Percentiles rank a stretch among this genome's conserved stretches.
Evolutionary conservation across 2,797 vertebrate species (phyloP).

Genomic region (Parauchenoglanis punctatus): DNA sequence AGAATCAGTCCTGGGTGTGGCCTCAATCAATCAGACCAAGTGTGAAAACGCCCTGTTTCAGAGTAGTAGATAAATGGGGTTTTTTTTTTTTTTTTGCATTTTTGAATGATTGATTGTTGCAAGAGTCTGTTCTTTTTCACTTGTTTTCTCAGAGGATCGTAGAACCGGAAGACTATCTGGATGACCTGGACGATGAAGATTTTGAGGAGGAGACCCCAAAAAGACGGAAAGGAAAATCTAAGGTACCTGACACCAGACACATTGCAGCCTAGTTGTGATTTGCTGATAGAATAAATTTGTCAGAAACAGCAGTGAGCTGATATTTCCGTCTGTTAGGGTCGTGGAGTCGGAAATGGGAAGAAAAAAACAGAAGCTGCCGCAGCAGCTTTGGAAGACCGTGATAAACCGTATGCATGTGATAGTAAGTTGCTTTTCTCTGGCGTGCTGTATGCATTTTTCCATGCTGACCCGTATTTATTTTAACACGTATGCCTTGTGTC

Average conservation of each 20-base stretch:
- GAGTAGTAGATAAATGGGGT: background rate
- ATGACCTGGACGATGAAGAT: slow-evolving; percentile 94
- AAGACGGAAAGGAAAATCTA: slow-evolving; percentile 92
- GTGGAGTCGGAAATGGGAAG: slow-evolving; percentile 88
- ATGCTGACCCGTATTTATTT: slow-evolving; percentile 26
- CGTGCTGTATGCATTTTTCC: background rate
- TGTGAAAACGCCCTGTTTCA: background rate
- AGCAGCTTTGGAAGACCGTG: slow-evolving; percentile 89
- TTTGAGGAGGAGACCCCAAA: slow-evolving; percentile 97
- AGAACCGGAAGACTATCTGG: slow-evolving; percentile 94
- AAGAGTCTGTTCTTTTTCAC: background rate
- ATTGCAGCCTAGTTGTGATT: background rate
- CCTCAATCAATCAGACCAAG: background rate
- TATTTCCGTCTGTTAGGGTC: slow-evolving; percentile 74
- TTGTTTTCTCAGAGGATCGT: slow-evolving; percentile 81
- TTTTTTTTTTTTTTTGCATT: background rate
- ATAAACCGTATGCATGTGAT: slow-evolving; percentile 97
- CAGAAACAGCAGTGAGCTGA: background rate
- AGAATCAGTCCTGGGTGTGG: background rate
- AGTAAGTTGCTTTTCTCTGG: slow-evolving; percentile 81
- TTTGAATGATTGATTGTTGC: background rate
- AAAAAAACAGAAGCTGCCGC: slow-evolving; percentile 91
- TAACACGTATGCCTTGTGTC: background rate
- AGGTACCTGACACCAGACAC: slow-evolving; percentile 71
- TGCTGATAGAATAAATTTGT: background rate